Evolutionary conservation across 2,888 invertebrate species (phyloP).

Genomic region (Caenorhabditis doughertyi): DNA sequence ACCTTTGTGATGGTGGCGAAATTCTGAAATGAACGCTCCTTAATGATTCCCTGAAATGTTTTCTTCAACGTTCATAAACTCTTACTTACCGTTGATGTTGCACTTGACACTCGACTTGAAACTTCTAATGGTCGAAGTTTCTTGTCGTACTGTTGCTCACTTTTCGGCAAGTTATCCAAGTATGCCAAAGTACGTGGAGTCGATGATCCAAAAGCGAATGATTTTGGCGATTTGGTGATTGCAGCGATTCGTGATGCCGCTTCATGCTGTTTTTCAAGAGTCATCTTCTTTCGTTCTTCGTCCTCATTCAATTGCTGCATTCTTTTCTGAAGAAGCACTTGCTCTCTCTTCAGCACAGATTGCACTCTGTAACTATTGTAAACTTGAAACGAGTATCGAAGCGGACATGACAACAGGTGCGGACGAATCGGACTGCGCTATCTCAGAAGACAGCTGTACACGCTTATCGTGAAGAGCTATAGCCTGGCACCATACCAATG

Average conservation of each 20-base stretch:
- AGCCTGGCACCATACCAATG: too few relatives aligned
- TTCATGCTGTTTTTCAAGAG: conserved; percentile 75
- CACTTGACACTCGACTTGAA: conserved; percentile 6
- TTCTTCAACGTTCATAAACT: too few relatives aligned
- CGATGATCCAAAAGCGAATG: conserved; percentile 81
- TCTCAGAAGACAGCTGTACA: neutral
- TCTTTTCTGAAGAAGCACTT: conserved; percentile 71
- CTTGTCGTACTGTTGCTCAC: conserved; percentile 68
- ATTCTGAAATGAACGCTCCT: conserved; percentile 45
- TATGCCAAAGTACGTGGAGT: conserved; percentile 80
- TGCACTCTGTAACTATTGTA: conserved; percentile 66
- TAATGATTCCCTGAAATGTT: too few relatives aligned
- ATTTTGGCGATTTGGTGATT: conserved; percentile 67
- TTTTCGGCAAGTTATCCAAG: conserved; percentile 72
- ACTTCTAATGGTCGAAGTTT: conserved; percentile 57
- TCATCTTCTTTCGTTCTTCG: conserved; percentile 61
- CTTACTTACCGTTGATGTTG: conserved; percentile 49
- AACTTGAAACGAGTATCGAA: too few relatives aligned
- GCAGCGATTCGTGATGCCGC: conserved; percentile 76
- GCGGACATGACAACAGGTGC: conserved; percentile 8
- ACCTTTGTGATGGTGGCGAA: conserved; percentile 26
- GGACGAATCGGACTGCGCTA: neutral
- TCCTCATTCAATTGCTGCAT: conserved; percentile 69
- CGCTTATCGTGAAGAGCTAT: too few relatives aligned
- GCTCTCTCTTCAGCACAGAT: conserved; percentile 64